These are phyloP conservation scores for Actinemys pallida DNA, from an alignment of 2,113 vertebrate species.

Conservation along the genomic window DNA sequence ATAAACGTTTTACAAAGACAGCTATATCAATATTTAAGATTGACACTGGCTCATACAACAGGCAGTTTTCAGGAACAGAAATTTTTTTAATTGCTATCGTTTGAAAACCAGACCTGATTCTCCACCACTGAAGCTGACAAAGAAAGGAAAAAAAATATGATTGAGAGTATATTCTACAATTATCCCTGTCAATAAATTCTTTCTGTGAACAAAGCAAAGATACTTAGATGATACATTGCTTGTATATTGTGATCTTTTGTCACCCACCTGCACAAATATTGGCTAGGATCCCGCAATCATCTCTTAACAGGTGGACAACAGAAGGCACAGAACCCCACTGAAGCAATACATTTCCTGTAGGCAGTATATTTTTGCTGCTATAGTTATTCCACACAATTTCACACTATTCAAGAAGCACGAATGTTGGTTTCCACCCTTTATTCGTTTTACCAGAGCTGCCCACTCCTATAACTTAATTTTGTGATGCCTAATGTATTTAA, in stretches of 20 bases:
- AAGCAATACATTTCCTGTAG: background rate
- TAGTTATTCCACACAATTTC: background rate
- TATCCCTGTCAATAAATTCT: background rate
- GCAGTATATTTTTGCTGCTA: background rate
- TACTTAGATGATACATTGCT: rapidly evolving
- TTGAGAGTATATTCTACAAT: background rate
- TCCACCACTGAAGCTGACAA: background rate
- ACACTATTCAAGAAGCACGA: background rate
- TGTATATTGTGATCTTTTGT: background rate
- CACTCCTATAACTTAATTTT: background rate
- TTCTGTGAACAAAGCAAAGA: background rate
- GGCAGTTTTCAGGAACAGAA: background rate
- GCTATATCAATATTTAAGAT: conserved; percentile 16
- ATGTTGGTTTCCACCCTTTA: background rate
- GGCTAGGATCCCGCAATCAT: background rate
- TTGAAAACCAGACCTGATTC: background rate
- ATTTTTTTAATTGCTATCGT: conserved; percentile 3
- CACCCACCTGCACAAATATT: background rate
- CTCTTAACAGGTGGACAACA: background rate
- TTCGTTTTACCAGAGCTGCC: background rate
- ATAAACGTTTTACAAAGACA: conserved; percentile 1
- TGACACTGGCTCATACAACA: background rate
- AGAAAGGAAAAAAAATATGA: background rate
- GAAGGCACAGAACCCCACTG: background rate
- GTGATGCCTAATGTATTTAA: background rate